Evolutionary conservation across 1,140 invertebrate species (phyloP), one percentile per base, ranked within the genome.

Genomic region (Drosophila biarmipes): DNA sequence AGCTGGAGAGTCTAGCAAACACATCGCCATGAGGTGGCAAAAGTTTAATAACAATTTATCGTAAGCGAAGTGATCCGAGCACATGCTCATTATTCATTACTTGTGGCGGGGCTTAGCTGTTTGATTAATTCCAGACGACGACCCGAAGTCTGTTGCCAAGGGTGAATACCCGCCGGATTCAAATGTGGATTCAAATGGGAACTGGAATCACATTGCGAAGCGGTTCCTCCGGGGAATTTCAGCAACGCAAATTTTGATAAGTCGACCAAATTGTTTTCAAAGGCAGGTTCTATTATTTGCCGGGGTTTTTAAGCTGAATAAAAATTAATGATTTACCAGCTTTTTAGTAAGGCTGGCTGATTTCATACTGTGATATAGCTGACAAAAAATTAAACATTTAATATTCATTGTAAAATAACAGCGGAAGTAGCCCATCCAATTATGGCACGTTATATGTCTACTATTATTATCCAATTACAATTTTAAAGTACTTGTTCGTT

Each of bases 1-100:
- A 21, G 27, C 27, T 54, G 11, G 10, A 43, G 66, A 17, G 34
- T 69, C 63, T 48, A 46, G 63, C 40, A 55, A 55, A 34, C 49
- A 68, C 31, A 24, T 67, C 48, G 45, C n/a, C 15, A 21, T 45
- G 10, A 31, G 37, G 61, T 68, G 66, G 38, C 40, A 46, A 46
- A 68, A 55, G 38, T 69, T 69, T 68, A 68, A 46, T 55, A 69
- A 69, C 63, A 69, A 69, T 56, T 69, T 69, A 69, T 69, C 49
- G 66, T 46, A 12, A 61, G 59, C 38, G 12, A n/a, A 53, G 37
- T 64, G 46, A n/a, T 8, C 27, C 4, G 10, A 68, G 40, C 63
- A 55, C 51, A 53, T 69, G 42, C 49, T 56, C 64, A 68, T 69
- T 69, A 69, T 56, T 56, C 64, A 69, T 69, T 69, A 69, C 63